Base-by-base conservation (phyloP, 2,797 vertebrate genomes). In the Hoplostethus atlanticus region DNA sequence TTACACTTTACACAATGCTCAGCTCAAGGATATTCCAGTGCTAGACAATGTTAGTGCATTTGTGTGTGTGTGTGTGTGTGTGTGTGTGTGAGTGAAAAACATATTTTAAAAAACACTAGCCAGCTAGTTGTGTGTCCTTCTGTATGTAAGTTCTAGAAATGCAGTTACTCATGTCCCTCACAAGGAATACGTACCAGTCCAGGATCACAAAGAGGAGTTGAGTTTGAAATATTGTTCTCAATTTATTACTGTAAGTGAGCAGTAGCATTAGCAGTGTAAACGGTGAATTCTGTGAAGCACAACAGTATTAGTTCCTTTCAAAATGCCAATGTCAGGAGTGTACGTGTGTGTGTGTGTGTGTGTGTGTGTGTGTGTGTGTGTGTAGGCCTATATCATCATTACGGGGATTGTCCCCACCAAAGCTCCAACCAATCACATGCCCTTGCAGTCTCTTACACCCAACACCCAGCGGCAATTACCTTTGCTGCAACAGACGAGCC, bases 401-500 rank as follows among this genome's bases (percentile, higher is more conserved):
- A 56, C 31, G 28, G 34, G 1, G 16, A 52, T 17, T 60, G 7
- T 53, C 3, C 11, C 28, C 11, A 7, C 28, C 53, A 55, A 34
- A 30, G 3, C 21, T 13, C 48, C 11, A 51, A 44, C 42, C 25
- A 77, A 48, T 64, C 48, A 69, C 65, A 50, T 28, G 44, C 55
- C 36, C 34, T 15, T 15, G 3, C 16, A 28, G 67, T 69, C 16
- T 63, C 62, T 48, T 30, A 38, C 36, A 82, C 31, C 31, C 48
- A 51, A n/a, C 48, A 65, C 36, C 28, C 69, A 25, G 1, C 54
- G 44, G 36, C 42, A 64, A 15, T 95, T 96, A 99, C 98, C 97
- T 99, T 99, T 85, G 98, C 98, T 55, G 98, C 98, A 89, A 99
- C 97, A 0, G 98, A 99, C 3, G 98, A 99, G 84, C 98, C 96